Evolutionary conservation across 1,140 invertebrate species (phyloP).

Genomic region (Antheraea pernyi): DNA sequence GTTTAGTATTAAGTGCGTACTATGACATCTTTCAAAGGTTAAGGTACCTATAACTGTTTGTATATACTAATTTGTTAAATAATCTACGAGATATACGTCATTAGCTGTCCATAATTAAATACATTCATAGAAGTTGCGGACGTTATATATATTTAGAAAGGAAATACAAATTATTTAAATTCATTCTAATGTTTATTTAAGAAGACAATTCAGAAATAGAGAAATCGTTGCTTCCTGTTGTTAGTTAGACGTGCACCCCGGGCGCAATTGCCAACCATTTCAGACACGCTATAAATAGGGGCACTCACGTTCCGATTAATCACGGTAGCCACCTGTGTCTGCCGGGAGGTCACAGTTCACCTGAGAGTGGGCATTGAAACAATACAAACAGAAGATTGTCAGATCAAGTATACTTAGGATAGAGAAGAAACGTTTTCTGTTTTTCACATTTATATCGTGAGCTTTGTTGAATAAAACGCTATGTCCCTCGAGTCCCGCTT

Average conservation of each 20-base stretch:
- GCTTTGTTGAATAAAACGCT: background rate
- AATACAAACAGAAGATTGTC: slow-evolving; percentile 11
- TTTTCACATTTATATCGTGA: too few relatives aligned
- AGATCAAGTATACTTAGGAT: background rate
- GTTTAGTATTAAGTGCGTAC: too few relatives aligned
- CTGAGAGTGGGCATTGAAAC: slow-evolving; percentile 44
- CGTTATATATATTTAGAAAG: too few relatives aligned
- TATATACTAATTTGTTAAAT: too few relatives aligned
- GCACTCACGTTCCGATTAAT: slow-evolving; percentile 52
- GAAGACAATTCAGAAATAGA: slow-evolving; percentile 23
- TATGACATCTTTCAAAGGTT: too few relatives aligned
- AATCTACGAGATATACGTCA: too few relatives aligned
- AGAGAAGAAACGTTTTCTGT: background rate
- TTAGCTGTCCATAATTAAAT: too few relatives aligned
- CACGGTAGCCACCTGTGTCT: slow-evolving; percentile 47
- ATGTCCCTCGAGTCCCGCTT: background rate
- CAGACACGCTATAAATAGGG: slow-evolving; percentile 60
- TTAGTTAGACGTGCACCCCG: slow-evolving; percentile 32
- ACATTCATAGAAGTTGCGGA: too few relatives aligned
- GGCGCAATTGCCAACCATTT: slow-evolving; percentile 33
- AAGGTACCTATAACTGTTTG: too few relatives aligned
- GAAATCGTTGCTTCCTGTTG: slow-evolving; percentile 44
- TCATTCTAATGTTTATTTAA: background rate
- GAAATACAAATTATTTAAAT: background rate
- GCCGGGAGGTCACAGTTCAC: slow-evolving; percentile 19